Base-by-base conservation (phyloP, 2,888 invertebrate genomes). In the Barypeithes pellucidus region DNA sequence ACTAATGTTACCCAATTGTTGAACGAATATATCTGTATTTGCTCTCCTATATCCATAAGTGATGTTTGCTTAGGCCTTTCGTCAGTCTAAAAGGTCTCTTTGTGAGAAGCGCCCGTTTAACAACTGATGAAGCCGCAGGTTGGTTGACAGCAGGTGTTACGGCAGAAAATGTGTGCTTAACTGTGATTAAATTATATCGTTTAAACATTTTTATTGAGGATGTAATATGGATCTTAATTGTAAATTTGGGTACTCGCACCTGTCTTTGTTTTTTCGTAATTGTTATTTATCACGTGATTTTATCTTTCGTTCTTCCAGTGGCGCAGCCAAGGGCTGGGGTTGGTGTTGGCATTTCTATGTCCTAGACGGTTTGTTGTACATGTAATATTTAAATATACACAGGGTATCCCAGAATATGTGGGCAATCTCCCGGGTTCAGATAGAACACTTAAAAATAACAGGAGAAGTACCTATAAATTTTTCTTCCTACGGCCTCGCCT, bases 61-160 rank as follows among this genome's bases (percentile, higher is more conserved):
- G 33, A 63, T 72, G 61, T 72, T 72, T 72, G 52, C 33, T 72
- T 66, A 72, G 71, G 71, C 41, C 50, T 71, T 59, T 66, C 61
- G 71, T 72, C 66, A 72, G 52, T 66, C 52, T 50, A 72, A 71
- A 72, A 57, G 65, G 71, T 54, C 50, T 43, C 70, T 63, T 65
- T 70, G 63, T 45, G 52, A 68, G 61, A 65, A 52, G 63, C 57
- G 60, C 16, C 43, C 22, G 36, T 61, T 52, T 61, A 45, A 41
- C 66, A 60, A 50, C 14, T 29, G 45, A 24, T 41, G 66, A 33
- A 29, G 20, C 60, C 71, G 60, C 66, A 47, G 29, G 65, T 65
- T 66, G 66, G 65, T 65, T 71, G 66, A 66, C 71, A 61, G 71
- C 71, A 72, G 71, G 71, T 72, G 71, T 72, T 66, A 29, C 60